phyloP scores from a whole-genome alignment of 1,140 invertebrate genomes.

The Rhizoglyphus robini region DNA sequence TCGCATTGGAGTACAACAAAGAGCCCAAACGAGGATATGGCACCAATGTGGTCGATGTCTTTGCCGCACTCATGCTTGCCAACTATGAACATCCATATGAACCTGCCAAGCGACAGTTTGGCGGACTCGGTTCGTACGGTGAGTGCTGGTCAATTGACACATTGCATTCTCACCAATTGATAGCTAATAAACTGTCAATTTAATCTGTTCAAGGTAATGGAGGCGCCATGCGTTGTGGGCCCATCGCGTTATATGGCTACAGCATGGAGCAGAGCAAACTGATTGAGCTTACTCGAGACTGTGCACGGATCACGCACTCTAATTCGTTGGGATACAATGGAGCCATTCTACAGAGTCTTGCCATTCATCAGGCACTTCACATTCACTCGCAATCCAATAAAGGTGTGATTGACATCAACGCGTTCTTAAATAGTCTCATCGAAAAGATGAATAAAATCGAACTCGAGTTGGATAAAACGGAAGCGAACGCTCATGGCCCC shows the following conservation, averaged over 20 bases:
- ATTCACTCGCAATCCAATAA: not conserved
- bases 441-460: constrained; percentile 47
- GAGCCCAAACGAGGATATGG: constrained; percentile 54
- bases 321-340: constrained; percentile 50
- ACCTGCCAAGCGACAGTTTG: constrained; percentile 54
- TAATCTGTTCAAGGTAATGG: constrained; percentile 41
- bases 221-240: constrained; percentile 54
- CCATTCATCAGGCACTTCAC: constrained; percentile 33
- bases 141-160: not conserved
- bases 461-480: constrained; percentile 36
- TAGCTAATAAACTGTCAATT: not conserved
- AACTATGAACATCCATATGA: constrained; percentile 46
- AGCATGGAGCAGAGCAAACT: constrained; percentile 27
- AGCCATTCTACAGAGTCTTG: constrained; percentile 45
- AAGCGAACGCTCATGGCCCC: constrained; percentile 25
- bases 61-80: constrained; percentile 43
- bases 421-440: constrained; percentile 37
- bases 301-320: constrained; percentile 51
- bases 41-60: constrained; percentile 45
- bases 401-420: constrained; percentile 25
- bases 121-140: constrained; percentile 55
- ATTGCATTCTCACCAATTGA: not conserved
- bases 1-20: constrained; percentile 49
- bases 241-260: constrained; percentile 50
- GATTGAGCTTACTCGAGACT: constrained; percentile 32